Percentiles rank a stretch among this genome's conserved stretches.
Conservation (phyloP, 2,113 vertebrate genomes). For the Machaerirhynchus nigripectus region DNA sequence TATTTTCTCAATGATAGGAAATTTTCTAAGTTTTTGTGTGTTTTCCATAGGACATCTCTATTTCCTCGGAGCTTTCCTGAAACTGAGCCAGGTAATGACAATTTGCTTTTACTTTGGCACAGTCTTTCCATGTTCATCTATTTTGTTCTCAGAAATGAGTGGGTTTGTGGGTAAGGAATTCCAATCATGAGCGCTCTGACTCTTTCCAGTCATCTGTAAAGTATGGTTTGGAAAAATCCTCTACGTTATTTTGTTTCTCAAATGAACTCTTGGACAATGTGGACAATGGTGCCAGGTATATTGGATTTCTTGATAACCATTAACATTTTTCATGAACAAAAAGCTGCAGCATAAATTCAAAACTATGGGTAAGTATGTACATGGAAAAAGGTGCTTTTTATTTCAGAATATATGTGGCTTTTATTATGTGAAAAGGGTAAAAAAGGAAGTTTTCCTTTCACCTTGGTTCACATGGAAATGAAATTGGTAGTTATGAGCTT, state of each 20-base stretch:
- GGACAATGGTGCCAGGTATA: not conserved
- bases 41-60: not conserved
- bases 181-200: not conserved
- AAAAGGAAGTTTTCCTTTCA: not conserved
- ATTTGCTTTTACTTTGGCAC: not conserved
- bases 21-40: not conserved
- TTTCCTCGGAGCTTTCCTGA: not conserved
- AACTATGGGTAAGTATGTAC: fast-evolving
- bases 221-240: not conserved
- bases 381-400: not conserved
- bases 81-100: not conserved
- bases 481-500: not conserved
- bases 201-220: not conserved
- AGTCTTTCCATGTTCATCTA: not conserved
- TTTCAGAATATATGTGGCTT: not conserved
- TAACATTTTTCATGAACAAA: not conserved
- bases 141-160: not conserved
- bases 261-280: not conserved
- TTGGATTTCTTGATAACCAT: not conserved
- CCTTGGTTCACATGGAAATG: not conserved
- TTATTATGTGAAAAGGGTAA: not conserved
- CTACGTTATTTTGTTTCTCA: not conserved
- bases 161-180: not conserved
- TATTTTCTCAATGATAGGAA: not conserved
- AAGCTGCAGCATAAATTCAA: not conserved